These are phyloP conservation scores for Harmothoe impar DNA, from an alignment of 2,888 invertebrate genomes.

Conservation along the genomic window DNA sequence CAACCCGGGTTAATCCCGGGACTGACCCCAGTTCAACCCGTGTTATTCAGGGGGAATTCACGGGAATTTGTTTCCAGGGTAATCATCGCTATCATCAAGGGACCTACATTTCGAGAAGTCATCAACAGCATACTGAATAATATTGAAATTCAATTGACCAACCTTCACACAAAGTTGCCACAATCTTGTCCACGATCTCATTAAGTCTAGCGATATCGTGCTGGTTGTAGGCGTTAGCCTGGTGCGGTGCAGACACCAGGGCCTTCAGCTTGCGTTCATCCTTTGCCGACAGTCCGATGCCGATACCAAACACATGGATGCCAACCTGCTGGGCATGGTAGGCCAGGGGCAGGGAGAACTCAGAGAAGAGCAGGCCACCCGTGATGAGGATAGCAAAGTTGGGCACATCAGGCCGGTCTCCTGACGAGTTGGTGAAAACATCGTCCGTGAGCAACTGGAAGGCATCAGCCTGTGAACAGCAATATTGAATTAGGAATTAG, in stretches of 20 bases:
- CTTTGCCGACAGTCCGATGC: conserved; percentile 60
- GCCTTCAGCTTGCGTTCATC: conserved; percentile 63
- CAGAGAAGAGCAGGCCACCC: conserved; percentile 68
- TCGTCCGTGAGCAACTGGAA: conserved; percentile 64
- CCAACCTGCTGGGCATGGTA: conserved; percentile 62
- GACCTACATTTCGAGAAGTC: too few species aligned
- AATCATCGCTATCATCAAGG: too few species aligned
- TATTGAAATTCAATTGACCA: too few species aligned
- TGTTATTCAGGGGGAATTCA: too few species aligned
- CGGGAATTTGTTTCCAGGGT: too few species aligned
- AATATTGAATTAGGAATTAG: conserved; percentile 58
- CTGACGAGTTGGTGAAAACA: conserved; percentile 66
- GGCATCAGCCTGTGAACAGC: conserved; percentile 66
- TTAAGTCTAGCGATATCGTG: conserved; percentile 59
- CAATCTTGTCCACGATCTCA: conserved; percentile 65
- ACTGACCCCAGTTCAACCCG: too few species aligned
- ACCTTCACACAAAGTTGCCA: conserved; percentile 69
- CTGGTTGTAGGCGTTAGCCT: conserved; percentile 34
- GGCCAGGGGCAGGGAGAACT: conserved; percentile 66
- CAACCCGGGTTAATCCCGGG: too few species aligned
- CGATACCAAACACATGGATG: conserved; percentile 67
- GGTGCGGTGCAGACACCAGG: conserved; percentile 59
- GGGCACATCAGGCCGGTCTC: conserved; percentile 67
- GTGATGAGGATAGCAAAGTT: conserved; percentile 70
- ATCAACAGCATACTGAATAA: too few species aligned